phyloP scores from a whole-genome alignment of 92 coral and sea anemone species.

The Desmophyllum pertusum region DNA sequence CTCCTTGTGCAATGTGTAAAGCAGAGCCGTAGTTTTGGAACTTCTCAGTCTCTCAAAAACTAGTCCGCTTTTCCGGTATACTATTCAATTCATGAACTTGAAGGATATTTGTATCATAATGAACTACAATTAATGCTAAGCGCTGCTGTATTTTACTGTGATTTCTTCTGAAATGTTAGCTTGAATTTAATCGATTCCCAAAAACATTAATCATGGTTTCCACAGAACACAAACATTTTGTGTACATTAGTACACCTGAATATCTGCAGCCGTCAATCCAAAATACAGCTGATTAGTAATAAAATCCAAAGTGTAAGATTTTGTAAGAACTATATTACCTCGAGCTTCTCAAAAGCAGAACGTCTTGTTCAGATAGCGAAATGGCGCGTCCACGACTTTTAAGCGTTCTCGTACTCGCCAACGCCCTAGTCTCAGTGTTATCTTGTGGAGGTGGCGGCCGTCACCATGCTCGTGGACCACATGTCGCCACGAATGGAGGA shows the following conservation, averaged over 20 bases:
- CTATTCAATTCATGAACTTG: no score
- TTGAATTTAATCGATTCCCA: neutral
- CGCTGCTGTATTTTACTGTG: neutral
- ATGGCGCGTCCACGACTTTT: neutral
- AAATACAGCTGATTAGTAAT: neutral
- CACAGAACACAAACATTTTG: neutral
- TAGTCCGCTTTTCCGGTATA: no score
- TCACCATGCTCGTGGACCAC: conserved; percentile 79
- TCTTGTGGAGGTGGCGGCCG: neutral
- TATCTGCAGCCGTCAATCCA: conserved; percentile 5
- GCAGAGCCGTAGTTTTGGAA: no score
- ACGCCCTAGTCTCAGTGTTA: neutral
- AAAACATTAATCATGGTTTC: neutral
- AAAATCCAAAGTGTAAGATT: neutral
- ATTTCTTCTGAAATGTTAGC: neutral
- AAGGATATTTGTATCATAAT: no score
- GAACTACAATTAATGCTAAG: no score
- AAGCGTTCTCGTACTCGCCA: neutral
- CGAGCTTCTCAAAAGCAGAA: neutral
- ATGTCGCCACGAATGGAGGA: conserved; percentile 80
- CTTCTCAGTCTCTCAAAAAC: no score
- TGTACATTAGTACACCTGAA: neutral
- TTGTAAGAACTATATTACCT: neutral
- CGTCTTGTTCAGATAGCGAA: neutral
- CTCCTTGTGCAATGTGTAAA: no score